Percentiles rank a stretch among this genome's conserved stretches.
phyloP scores from a whole-genome alignment of 2,888 invertebrate species.

The Ormyrus labotus region DNA sequence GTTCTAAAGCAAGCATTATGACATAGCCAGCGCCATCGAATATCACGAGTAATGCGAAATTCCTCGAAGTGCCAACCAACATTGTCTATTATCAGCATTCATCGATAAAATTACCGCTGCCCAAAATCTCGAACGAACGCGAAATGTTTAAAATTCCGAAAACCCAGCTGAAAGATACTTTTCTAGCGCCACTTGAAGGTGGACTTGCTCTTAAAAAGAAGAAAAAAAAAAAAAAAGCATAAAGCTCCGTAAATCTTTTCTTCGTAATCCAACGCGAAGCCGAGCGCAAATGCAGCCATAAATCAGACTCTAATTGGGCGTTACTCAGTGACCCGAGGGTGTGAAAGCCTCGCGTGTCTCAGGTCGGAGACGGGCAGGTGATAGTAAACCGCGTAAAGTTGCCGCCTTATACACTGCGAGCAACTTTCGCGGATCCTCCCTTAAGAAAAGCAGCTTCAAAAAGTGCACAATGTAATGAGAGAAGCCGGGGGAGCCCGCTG shows the following conservation, averaged over 20 bases:
- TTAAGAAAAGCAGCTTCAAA: too few relatives aligned
- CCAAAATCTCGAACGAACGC: not conserved
- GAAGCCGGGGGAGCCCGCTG: too few relatives aligned
- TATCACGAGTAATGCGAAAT: not conserved
- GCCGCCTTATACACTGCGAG: slow-evolving; percentile 30
- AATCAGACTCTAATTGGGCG: slow-evolving; percentile 52
- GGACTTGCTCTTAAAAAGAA: not conserved
- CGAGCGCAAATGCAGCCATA: slow-evolving; percentile 20
- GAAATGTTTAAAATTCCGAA: not conserved
- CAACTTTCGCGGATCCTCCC: not conserved
- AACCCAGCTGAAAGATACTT: not conserved
- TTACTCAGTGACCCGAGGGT: slow-evolving; percentile 24
- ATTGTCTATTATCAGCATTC: not conserved
- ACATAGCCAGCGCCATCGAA: not conserved
- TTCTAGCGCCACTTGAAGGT: not conserved
- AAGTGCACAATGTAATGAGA: too few relatives aligned
- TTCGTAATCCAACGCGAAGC: slow-evolving; percentile 6
- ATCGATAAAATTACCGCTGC: not conserved
- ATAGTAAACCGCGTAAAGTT: slow-evolving; percentile 36
- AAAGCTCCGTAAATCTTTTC: slow-evolving; percentile 44
- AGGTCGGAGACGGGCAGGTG: slow-evolving; percentile 2
- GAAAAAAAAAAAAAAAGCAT: not conserved
- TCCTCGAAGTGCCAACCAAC: not conserved
- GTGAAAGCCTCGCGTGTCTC: slow-evolving; percentile 30
- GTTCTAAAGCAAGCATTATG: not conserved